A percentile compares a stretch with the other conserved stretches of the same genome.
phyloP scores from a whole-genome alignment of 2,113 vertebrate genomes.

The Gymnocephalus cernua region DNA sequence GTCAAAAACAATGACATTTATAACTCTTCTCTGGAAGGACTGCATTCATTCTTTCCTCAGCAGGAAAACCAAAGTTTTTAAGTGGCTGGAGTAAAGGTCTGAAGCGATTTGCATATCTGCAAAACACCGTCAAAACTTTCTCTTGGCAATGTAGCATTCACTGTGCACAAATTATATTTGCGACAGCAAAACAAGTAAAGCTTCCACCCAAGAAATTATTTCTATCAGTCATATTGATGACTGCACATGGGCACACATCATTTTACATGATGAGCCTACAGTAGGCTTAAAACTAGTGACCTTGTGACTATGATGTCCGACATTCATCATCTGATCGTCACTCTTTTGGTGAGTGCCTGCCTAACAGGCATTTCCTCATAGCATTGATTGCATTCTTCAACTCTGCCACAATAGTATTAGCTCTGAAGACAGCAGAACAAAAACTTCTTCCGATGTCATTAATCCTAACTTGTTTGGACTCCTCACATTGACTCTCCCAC shows the following conservation, averaged over 20 bases:
- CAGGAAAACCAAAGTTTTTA: constrained; percentile 63
- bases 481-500: constrained; percentile 67
- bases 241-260: constrained; percentile 18
- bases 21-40: constrained; percentile 85
- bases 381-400: constrained; percentile 77
- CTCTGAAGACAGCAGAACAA: constrained; percentile 62
- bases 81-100: constrained; percentile 71
- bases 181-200: constrained; percentile 19
- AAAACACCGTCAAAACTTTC: constrained; percentile 48
- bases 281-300: constrained; percentile 37
- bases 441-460: constrained; percentile 63
- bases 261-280: constrained; percentile 37
- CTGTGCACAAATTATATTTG: constrained; percentile 49
- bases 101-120: constrained; percentile 66
- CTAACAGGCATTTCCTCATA: constrained; percentile 51
- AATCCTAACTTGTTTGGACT: constrained; percentile 78
- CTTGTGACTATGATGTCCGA: constrained; percentile 40
- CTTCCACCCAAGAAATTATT: constrained; percentile 20
- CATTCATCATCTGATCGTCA: constrained; percentile 54
- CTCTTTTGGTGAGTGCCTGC: constrained; percentile 61
- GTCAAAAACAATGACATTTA: constrained; percentile 86
- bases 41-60: constrained; percentile 63
- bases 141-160: constrained; percentile 44
- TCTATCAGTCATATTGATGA: constrained; percentile 12
- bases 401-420: constrained; percentile 60